Base-by-base conservation (phyloP, 2,888 invertebrate genomes). In the Drosophila peninsularis region DNA sequence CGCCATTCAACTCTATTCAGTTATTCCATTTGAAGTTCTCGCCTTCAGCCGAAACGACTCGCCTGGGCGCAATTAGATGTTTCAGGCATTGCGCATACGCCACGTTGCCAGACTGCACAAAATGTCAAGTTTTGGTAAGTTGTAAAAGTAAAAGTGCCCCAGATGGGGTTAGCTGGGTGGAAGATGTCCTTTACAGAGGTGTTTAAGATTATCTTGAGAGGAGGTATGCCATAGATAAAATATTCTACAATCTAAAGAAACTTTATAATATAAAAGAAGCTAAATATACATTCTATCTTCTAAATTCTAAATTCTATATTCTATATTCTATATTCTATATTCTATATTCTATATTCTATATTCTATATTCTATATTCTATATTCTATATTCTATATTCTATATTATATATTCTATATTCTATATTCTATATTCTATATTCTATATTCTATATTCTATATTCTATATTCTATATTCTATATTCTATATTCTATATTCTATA, bases 1-100 rank as follows among this genome's bases (percentile, higher is more conserved):
- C 30, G n/a, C 44, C 27, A 11, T 64, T 52, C 60, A 67, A 65
- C 30, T 70, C 79, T 72, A 62, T 85, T 79, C 71, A 82, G 82
- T 73, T 82, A 88, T 88, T 74, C 80, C 68, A 80, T 76, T 73
- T 67, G 45, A 60, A 67, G 58, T 47, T 67, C 61, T 53, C 57
- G 24, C 57, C 47, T 47, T 47, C 57, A n/a, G 45, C 55, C 47
- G 30, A 68, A 84, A 75, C 70, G 66, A 70, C 75, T 69, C 85
- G 67, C 75, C 80, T 75, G 85, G 88, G 85, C 71, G 57, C 77
- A 54, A 83, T 85, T 81, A 78, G 65, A 45, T 53, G 19, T 49
- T 30, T 36, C 50, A 9, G 19, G n/a, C 49, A 53, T 72, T 57
- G 61, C 69, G 39, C 77, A 76, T 76, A 73, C 77, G 77, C 73